Conservation (phyloP, 1,140 invertebrate genomes). For the Polyergus mexicanus region DNA sequence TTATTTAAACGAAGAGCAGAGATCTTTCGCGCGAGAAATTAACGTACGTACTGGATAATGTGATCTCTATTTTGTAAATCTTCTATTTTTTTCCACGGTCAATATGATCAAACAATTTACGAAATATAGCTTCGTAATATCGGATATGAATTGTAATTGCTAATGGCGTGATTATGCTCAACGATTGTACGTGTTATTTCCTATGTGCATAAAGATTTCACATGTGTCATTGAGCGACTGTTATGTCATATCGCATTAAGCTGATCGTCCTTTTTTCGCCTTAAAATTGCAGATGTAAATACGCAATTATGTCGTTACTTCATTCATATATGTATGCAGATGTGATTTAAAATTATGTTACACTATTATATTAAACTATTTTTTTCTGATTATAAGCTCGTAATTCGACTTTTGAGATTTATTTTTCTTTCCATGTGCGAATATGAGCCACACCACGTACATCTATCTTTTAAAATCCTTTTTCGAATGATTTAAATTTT, state of each 20-base stretch:
- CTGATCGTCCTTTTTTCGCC: neutral
- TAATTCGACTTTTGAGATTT: neutral
- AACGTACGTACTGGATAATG: neutral
- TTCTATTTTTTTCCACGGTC: neutral
- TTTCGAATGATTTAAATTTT: neutral
- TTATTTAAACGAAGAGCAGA: neutral
- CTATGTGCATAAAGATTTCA: neutral
- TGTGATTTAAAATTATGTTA: neutral
- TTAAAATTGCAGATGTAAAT: neutral
- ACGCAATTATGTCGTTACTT: neutral
- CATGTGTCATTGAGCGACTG: neutral
- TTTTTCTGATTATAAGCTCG: neutral
- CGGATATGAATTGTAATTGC: no score
- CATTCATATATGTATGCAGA: neutral
- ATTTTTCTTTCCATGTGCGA: neutral
- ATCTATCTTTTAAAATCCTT: neutral
- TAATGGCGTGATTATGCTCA: no score
- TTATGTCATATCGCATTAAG: neutral
- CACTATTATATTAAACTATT: neutral
- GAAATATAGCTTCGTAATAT: no score
- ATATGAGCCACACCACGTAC: no score
- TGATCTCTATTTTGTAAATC: conserved; percentile 3
- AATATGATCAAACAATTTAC: neutral
- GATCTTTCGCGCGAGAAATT: neutral
- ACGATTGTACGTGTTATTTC: neutral